Conservation (phyloP, 2,888 invertebrate genomes). For the Sarcophaga carnaria region DNA sequence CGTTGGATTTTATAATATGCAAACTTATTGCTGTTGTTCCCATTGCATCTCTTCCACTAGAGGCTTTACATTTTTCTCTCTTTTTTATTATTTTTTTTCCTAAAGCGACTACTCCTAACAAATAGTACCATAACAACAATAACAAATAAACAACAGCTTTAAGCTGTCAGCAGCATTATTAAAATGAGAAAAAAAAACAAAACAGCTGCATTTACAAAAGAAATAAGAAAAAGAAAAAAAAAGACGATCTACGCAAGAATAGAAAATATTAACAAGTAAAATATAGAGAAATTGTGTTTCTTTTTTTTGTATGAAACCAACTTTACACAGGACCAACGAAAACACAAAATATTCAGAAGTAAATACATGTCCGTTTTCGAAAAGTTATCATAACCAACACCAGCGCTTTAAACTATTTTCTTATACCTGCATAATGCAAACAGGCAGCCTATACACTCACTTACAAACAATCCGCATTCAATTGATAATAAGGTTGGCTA, state of each 20-base stretch:
- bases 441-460: not conserved
- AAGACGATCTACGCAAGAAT: constrained; percentile 52
- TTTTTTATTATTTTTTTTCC: constrained; percentile 29
- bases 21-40: constrained; percentile 54
- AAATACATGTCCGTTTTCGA: constrained; percentile 19
- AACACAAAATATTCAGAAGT: constrained; percentile 22
- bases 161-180: constrained; percentile 77
- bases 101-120: constrained; percentile 62
- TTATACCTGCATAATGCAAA: constrained; percentile 6
- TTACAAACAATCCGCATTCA: not conserved
- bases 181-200: constrained; percentile 71
- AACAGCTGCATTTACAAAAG: constrained; percentile 59
- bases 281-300: constrained; percentile 39
- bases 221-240: constrained; percentile 26
- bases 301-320: constrained; percentile 31
- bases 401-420: constrained; percentile 44
- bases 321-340: constrained; percentile 27
- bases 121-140: constrained; percentile 74
- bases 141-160: constrained; percentile 80
- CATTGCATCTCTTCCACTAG: constrained; percentile 42
- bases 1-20: constrained; percentile 60
- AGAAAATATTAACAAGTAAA: constrained; percentile 60
- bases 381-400: constrained; percentile 66
- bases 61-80: constrained; percentile 17
- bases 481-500: constrained; percentile 8